These are phyloP conservation scores for Zosterops pallidus DNA, from an alignment of 2,113 vertebrate species.

Conservation along the genomic window DNA sequence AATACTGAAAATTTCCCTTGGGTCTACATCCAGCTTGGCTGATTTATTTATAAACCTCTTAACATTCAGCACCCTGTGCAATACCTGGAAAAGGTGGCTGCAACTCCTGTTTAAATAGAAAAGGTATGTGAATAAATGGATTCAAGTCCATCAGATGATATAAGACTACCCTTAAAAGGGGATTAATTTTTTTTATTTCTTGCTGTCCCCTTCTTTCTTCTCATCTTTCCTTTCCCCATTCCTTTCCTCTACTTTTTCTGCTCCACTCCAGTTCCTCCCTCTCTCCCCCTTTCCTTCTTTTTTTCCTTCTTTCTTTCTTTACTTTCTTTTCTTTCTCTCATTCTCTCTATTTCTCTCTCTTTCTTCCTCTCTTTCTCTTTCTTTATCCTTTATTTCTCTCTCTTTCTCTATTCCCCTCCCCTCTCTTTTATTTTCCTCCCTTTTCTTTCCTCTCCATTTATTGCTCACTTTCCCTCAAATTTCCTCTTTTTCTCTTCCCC, in stretches of 20 bases:
- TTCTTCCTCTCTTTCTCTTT: too few species aligned
- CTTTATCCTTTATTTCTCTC: too few species aligned
- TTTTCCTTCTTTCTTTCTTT: too few species aligned
- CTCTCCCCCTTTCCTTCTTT: rapidly evolving
- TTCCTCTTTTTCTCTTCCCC: neutral
- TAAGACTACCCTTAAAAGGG: neutral
- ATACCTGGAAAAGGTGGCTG: neutral
- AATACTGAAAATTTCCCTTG: neutral
- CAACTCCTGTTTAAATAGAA: neutral
- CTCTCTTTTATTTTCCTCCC: too few species aligned
- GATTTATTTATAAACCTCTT: neutral
- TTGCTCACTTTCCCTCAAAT: too few species aligned
- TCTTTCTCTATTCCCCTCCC: too few species aligned
- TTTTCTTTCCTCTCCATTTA: neutral
- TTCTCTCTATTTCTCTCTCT: too few species aligned
- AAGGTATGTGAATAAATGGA: neutral
- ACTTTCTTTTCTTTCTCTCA: too few species aligned
- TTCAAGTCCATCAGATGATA: neutral
- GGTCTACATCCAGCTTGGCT: neutral
- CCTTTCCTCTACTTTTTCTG: too few species aligned
- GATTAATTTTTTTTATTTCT: neutral
- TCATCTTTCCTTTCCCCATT: rapidly evolving
- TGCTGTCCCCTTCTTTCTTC: neutral
- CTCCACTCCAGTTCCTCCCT: too few species aligned
- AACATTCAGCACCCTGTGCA: neutral